These are phyloP conservation scores for Apis cerana DNA, from an alignment of 1,140 invertebrate genomes.

Conservation along the genomic window DNA sequence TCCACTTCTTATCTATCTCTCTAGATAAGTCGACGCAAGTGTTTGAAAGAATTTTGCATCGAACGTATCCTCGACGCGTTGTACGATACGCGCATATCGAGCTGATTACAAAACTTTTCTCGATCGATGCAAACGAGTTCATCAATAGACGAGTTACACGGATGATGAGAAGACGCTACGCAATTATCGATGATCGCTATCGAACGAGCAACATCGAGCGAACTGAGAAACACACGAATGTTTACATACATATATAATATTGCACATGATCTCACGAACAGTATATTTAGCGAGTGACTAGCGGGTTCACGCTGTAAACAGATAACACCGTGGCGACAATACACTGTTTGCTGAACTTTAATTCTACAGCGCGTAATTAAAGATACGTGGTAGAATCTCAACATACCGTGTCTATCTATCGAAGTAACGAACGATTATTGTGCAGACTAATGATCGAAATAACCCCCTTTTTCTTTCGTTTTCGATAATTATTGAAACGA, in stretches of 20 bases:
- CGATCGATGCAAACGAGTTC: too few relatives aligned
- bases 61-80: too few relatives aligned
- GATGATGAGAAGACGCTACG: not conserved
- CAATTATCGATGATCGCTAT: slow-evolving; percentile 43
- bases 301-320: slow-evolving; percentile 32
- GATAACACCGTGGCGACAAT: slow-evolving; percentile 9
- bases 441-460: not conserved
- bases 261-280: slow-evolving; percentile 14
- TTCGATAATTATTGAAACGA: too few relatives aligned
- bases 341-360: slow-evolving; percentile 35
- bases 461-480: too few relatives aligned
- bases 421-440: not conserved
- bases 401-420: not conserved
- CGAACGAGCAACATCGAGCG: not conserved
- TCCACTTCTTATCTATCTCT: too few relatives aligned
- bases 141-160: too few relatives aligned
- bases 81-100: too few relatives aligned
- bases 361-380: slow-evolving; percentile 22
- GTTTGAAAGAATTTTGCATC: too few relatives aligned
- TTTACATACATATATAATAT: not conserved
- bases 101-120: too few relatives aligned
- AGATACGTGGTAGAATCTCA: slow-evolving; percentile 10
- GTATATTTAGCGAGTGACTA: slow-evolving; percentile 36
- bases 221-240: not conserved
- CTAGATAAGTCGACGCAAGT: too few relatives aligned